phyloP scores from a whole-genome alignment of 2,797 vertebrate genomes.

The Syngnathus acus region DNA sequence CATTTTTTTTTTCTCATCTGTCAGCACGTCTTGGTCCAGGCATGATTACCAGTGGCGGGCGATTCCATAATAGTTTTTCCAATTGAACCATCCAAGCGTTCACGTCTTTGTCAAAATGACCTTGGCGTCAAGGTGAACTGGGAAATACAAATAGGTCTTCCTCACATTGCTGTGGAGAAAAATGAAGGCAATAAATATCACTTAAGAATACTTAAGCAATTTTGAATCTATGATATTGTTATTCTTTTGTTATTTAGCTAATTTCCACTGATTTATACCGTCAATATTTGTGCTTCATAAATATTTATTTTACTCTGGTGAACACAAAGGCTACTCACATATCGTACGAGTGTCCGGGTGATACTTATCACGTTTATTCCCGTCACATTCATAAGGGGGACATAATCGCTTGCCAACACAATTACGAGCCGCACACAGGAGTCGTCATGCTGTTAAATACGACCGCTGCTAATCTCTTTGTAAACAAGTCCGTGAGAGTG shows the following conservation, averaged over 20 bases:
- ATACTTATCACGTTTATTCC: constrained; percentile 34
- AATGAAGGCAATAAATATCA: background rate
- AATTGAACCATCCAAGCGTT: constrained; percentile 25
- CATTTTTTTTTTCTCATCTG: constrained; percentile 14
- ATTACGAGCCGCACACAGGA: background rate
- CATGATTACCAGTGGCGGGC: constrained; percentile 14
- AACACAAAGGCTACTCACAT: background rate
- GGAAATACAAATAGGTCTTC: constrained; percentile 40
- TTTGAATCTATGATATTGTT: no score
- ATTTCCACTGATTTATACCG: background rate
- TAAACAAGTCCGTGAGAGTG: background rate
- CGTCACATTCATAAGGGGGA: constrained; percentile 25
- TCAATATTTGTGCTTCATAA: background rate
- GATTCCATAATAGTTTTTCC: constrained; percentile 18
- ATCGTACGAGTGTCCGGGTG: background rate
- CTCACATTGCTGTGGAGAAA: background rate
- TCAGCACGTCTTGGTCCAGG: constrained; percentile 20
- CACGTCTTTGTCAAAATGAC: constrained; percentile 24
- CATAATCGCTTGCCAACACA: constrained; percentile 2
- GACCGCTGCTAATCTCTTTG: background rate
- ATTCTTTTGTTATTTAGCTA: background rate
- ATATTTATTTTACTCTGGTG: constrained; percentile 1
- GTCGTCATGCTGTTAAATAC: background rate
- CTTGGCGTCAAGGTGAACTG: constrained; percentile 48
- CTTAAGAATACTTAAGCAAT: no score